Conservation (phyloP, 2,113 vertebrate genomes). For the Rhinolophus ferrumequinum region DNA sequence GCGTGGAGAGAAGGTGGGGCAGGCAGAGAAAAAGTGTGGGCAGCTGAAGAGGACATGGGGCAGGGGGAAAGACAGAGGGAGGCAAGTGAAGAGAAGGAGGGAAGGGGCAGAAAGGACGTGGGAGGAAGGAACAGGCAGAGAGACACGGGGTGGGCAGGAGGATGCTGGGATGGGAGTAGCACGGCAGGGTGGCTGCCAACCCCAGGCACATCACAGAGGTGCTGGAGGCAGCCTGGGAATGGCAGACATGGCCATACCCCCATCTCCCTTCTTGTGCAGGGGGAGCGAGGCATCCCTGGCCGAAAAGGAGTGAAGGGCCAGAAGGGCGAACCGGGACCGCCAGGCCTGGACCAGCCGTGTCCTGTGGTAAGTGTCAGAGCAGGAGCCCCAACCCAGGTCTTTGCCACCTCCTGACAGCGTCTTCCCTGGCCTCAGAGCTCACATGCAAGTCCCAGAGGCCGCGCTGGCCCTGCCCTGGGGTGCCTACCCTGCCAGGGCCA, state of each 20-base stretch:
- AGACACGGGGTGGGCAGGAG: no score
- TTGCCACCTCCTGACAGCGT: background rate
- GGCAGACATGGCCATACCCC: background rate
- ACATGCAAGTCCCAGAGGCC: background rate
- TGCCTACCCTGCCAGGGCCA: background rate
- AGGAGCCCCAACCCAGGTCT: background rate
- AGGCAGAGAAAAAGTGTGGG: background rate
- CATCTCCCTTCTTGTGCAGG: constrained; percentile 84
- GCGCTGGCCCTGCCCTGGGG: rapidly evolving
- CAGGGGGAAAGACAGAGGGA: background rate
- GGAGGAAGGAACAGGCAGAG: background rate
- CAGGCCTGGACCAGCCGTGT: constrained; percentile 96
- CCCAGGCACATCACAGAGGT: background rate
- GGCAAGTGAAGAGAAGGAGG: background rate
- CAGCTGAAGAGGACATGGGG: background rate
- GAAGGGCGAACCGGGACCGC: constrained; percentile 97
- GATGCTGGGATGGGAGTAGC: background rate
- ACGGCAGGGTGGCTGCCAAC: background rate
- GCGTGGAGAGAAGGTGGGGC: constrained; percentile 93
- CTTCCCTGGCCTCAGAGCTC: background rate
- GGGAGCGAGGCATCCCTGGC: constrained; percentile 92
- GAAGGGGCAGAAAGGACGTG: background rate
- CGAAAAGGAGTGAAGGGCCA: constrained; percentile 96
- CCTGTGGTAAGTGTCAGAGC: constrained; percentile 91
- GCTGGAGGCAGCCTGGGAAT: background rate